phyloP scores from a whole-genome alignment of 2,797 vertebrate species.

The Gephyroberyx darwinii region DNA sequence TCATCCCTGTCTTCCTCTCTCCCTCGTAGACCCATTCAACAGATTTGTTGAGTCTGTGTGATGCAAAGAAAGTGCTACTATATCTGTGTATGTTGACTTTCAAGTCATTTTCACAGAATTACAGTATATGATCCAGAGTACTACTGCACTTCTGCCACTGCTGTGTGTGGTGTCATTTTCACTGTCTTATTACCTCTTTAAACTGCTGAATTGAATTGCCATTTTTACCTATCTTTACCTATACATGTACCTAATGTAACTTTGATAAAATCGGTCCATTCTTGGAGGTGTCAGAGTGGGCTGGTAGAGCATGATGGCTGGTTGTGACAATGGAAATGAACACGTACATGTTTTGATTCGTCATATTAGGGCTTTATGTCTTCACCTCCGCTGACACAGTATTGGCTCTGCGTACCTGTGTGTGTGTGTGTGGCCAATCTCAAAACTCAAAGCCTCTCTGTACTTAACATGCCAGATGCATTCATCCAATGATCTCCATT shows the following conservation, averaged over 20 bases:
- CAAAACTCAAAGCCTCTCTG: background rate
- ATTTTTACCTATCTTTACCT: constrained; percentile 8
- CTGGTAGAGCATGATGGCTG: too few species aligned
- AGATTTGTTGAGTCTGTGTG: constrained; percentile 31
- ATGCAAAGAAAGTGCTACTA: constrained; percentile 14
- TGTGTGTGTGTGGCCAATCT: background rate
- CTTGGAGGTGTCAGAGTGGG: too few species aligned
- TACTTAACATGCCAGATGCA: constrained; percentile 6
- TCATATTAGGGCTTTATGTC: too few species aligned
- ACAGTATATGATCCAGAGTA: background rate
- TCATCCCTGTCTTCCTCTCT: constrained; percentile 10
- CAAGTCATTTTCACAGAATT: constrained; percentile 5
- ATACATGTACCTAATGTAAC: too few species aligned
- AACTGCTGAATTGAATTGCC: constrained; percentile 4
- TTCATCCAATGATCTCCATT: background rate
- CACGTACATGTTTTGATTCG: too few species aligned
- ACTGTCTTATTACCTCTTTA: background rate
- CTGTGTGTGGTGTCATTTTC: constrained; percentile 1
- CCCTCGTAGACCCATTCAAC: constrained; percentile 17
- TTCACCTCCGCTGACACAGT: too few species aligned
- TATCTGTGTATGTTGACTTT: constrained; percentile 36
- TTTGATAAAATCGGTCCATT: too few species aligned
- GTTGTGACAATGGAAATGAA: too few species aligned
- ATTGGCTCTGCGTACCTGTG: background rate
- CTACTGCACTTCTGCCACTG: background rate